Base-by-base conservation (phyloP, 1,140 invertebrate genomes). In the Drosophila melanica region DNA sequence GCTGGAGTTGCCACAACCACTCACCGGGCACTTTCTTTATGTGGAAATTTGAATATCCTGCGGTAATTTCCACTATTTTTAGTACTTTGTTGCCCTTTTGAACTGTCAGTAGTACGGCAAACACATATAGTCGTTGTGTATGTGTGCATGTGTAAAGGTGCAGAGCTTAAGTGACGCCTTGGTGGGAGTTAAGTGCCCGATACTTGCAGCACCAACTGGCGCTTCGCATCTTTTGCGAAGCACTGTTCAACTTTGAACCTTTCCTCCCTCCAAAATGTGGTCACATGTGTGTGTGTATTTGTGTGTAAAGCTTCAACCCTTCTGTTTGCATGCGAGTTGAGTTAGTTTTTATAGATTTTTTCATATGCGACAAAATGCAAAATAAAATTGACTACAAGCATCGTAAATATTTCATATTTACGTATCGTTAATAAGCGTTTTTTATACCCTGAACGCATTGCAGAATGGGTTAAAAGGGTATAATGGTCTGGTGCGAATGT, bases 11-110 rank as follows among this genome's bases (percentile, higher is more conserved):
- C 20, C 54, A 39, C 18, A 35, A 16, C 51, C 50, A 50, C 48
- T 41, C 55, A 47, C 41, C 16, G 14, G 11, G 18, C 57, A 58
- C 53, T 53, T 65, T 67, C 71, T 73, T 74, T 84, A 69, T 89
- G 77, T 89, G 85, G 77, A 89, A 89, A 89, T 89, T 89, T 89
- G 85, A 89, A 89, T 89, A 89, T 89, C 84, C 84, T 89, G 84
- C 84, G 84, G 84, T 89, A 89, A 89, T 89, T 89, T 89, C 84
- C 77, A 89, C 84, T 90, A 89, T 89, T 89, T 89, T 89, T 89
- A 89, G 84, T 89, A 82, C 84, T 89, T 89, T 89, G 84, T 89
- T 89, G 84, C 84, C 84, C 84, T 89, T 89, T 89, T 89, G 79
- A 89, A 84, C 84, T 89, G 85, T 89, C 85, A 89, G 82, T 89